Evolutionary conservation across 1,140 invertebrate species (phyloP), one percentile per base, ranked within the genome.

Genomic region (Pogonus chalceus): DNA sequence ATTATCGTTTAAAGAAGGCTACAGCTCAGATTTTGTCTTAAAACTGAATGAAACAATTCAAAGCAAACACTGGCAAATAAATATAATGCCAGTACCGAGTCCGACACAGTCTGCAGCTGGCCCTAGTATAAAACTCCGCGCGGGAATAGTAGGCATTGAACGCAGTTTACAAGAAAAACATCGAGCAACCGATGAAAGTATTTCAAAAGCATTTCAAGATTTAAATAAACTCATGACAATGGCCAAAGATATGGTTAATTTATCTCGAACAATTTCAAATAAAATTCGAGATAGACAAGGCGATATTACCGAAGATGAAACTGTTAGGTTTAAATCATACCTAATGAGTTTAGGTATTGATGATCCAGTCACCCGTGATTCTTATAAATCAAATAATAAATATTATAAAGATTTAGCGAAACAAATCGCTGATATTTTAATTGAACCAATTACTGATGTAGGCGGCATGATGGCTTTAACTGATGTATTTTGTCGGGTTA

Each of bases 231-330:
- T 99, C 0, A 98, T 99, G 87, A 82, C 81, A 53, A 94, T 93
- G 82, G 94, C 96, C 2, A 92, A 96, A 75, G 94, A 98, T 58
- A 99, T 98, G 96, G 95, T 98, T 18, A 70, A 76, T 1, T 74
- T 98, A 58, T 92, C 93, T 0, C 92, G 92, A 68, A 88, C 78
- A 55, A 97, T 99, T 65, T 93, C 94, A 35, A 81, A 80, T 53
- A 96, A 95, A 81, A 92, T 98, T 62, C 81, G 87, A 77, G 91
- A 96, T 62, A 91, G 88, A 66, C 90, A 96, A 77, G 94, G 92
- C 22, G 90, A 94, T 65, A 92, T 97, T 57, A 95, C 92, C 10
- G 92, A 97, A 69, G 96, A 98, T 77, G 96, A 99, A 76, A 98
- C 95, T 7, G 80, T 97, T 14, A 81, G 84, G 60, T 98, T 99